A percentile compares a stretch with the other conserved stretches of the same genome.
Evolutionary conservation across 2,888 invertebrate species (phyloP).

Genomic region (Lasioglossum villosulum): DNA sequence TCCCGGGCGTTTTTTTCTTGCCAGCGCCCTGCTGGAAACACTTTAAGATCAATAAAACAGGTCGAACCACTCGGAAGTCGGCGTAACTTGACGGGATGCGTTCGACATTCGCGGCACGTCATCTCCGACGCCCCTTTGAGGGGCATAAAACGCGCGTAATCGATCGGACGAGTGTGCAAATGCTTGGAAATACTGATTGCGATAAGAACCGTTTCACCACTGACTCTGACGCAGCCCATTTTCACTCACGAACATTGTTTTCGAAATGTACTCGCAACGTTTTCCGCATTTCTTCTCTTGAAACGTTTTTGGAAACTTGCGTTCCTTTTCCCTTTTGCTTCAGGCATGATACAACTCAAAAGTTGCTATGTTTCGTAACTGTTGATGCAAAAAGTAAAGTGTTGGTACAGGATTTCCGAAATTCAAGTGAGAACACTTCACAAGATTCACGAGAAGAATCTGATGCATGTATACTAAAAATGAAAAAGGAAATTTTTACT

Average conservation of each 20-base stretch:
- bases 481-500: neutral
- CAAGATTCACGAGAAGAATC: neutral
- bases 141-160: constrained; percentile 44
- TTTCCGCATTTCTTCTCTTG: neutral
- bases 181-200: constrained; percentile 51
- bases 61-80: constrained; percentile 62
- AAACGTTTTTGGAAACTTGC: neutral
- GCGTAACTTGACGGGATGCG: constrained; percentile 43
- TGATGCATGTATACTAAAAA: neutral
- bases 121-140: constrained; percentile 11
- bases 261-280: neutral
- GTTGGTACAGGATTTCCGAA: neutral
- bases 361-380: neutral
- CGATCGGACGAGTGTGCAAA: constrained; percentile 35
- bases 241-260: neutral
- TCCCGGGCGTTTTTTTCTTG: neutral
- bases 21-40: constrained; percentile 54
- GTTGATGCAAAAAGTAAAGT: neutral
- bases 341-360: neutral
- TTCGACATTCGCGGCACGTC: constrained; percentile 63
- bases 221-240: neutral
- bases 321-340: neutral
- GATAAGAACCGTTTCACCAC: constrained; percentile 35
- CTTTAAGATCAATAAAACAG: constrained; percentile 64
- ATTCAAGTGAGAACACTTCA: neutral